A percentile compares a stretch with the other conserved stretches of the same genome.
Evolutionary conservation across 64 coral and sea anemone genomes (phyloP).

Genomic region (Pachyseris speciosa): DNA sequence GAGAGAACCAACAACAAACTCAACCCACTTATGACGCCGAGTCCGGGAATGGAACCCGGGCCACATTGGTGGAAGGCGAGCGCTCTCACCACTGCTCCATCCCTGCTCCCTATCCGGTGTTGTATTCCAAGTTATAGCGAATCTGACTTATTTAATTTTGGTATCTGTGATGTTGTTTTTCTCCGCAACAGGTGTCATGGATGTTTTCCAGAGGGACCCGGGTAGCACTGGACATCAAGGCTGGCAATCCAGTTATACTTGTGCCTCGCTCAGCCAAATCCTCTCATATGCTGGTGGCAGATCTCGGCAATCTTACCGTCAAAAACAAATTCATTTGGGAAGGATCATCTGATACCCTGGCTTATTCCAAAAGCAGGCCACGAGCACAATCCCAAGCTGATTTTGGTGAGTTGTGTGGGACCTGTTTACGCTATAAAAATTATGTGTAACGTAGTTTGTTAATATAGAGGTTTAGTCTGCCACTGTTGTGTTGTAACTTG

Average conservation of each 20-base stretch:
- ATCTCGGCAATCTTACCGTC: constrained; percentile 92
- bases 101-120: too few species aligned
- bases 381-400: constrained; percentile 7
- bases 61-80: too few species aligned
- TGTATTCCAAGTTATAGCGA: too few species aligned
- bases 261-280: constrained; percentile 93
- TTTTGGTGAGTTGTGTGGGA: not conserved
- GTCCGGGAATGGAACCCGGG: too few species aligned
- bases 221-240: constrained; percentile 86
- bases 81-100: too few species aligned
- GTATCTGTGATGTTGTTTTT: too few species aligned
- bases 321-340: constrained; percentile 85
- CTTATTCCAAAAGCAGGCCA: constrained; percentile 38
- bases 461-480: too few species aligned
- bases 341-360: constrained; percentile 72
- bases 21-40: too few species aligned
- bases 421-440: not conserved
- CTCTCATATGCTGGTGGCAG: constrained; percentile 87
- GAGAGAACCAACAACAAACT: too few species aligned
- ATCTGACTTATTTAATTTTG: too few species aligned
- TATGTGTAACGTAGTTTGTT: too few species aligned
- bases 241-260: constrained; percentile 91
- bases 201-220: constrained; percentile 73
- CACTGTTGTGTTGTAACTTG: too few species aligned
- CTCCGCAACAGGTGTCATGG: constrained; percentile 74